Conservation (phyloP, 2,797 vertebrate species). For the Pampus argenteus region DNA sequence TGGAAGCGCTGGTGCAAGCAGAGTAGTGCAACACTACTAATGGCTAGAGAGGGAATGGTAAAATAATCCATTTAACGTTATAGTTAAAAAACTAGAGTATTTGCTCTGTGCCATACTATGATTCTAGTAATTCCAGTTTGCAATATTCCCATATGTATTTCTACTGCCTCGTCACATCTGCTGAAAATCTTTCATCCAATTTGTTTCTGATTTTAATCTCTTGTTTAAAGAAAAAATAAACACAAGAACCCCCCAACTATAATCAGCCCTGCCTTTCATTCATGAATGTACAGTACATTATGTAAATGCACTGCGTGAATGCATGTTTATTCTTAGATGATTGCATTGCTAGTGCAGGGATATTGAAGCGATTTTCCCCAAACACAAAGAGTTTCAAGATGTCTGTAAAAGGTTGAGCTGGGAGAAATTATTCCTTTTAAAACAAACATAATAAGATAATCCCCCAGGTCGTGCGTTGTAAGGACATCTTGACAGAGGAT, state of each 20-base stretch:
- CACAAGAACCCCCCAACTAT: not conserved
- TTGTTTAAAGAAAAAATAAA: constrained; percentile 23
- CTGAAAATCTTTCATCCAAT: constrained; percentile 60
- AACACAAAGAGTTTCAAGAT: constrained; percentile 48
- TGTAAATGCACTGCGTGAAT: constrained; percentile 60
- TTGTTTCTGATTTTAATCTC: constrained; percentile 64
- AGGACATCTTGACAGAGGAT: constrained; percentile 58
- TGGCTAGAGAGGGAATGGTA: constrained; percentile 34
- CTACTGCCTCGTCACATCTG: constrained; percentile 45
- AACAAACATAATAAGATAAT: constrained; percentile 74
- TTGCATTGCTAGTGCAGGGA: constrained; percentile 39
- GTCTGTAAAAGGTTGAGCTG: constrained; percentile 54
- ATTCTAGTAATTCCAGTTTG: constrained; percentile 41
- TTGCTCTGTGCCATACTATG: constrained; percentile 25
- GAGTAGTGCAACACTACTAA: constrained; percentile 47
- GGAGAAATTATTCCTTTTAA: constrained; percentile 63
- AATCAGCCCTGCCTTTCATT: constrained; percentile 63
- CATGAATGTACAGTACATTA: constrained; percentile 63
- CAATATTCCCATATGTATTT: constrained; percentile 50
- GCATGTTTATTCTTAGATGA: constrained; percentile 64
- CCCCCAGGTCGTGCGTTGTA: constrained; percentile 49
- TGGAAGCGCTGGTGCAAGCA: constrained; percentile 69
- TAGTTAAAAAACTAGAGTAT: constrained; percentile 41
- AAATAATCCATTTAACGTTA: constrained; percentile 48
- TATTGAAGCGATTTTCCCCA: constrained; percentile 46